phyloP scores from a whole-genome alignment of 1,140 invertebrate species.

The Danaus melanippus region DNA sequence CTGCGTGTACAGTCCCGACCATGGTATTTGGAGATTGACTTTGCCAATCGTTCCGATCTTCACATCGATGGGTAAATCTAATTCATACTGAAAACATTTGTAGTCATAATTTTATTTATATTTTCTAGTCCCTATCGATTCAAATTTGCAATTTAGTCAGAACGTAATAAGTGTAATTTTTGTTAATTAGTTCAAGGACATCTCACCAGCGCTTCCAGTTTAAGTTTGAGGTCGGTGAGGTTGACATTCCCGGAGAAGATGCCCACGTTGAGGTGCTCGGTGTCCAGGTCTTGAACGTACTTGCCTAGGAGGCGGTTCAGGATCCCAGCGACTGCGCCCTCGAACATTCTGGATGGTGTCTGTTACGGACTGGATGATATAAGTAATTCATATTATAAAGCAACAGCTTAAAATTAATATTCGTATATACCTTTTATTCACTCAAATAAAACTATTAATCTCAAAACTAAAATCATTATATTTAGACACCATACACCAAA shows the following conservation, averaged over 20 bases:
- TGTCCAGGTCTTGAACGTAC: slow-evolving; percentile 86
- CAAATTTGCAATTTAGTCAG: too few relatives aligned
- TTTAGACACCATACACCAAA: too few relatives aligned
- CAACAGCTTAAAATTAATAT: not conserved
- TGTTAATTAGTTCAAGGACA: too few relatives aligned
- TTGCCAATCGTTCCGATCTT: slow-evolving; percentile 84
- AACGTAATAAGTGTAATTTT: too few relatives aligned
- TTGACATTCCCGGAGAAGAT: slow-evolving; percentile 87
- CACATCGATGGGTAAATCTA: slow-evolving; percentile 86
- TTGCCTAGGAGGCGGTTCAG: slow-evolving; percentile 85
- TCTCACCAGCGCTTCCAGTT: slow-evolving; percentile 85
- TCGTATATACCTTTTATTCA: too few relatives aligned
- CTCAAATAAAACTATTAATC: too few relatives aligned
- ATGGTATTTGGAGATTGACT: slow-evolving; percentile 84
- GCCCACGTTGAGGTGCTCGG: slow-evolving; percentile 86
- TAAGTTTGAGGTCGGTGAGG: slow-evolving; percentile 82
- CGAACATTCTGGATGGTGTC: slow-evolving; percentile 76
- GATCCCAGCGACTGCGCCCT: slow-evolving; percentile 83
- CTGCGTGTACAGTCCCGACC: slow-evolving; percentile 81
- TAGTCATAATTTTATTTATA: too few relatives aligned
- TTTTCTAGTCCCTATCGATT: too few relatives aligned
- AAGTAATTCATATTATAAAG: slow-evolving; percentile 1
- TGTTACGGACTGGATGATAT: slow-evolving; percentile 7
- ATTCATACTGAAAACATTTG: slow-evolving; percentile 75
- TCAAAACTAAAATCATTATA: too few relatives aligned